Percentiles rank a stretch among this genome's conserved stretches.
Conservation (phyloP, 2,888 invertebrate genomes). For the Leptopilina drosophilae region DNA sequence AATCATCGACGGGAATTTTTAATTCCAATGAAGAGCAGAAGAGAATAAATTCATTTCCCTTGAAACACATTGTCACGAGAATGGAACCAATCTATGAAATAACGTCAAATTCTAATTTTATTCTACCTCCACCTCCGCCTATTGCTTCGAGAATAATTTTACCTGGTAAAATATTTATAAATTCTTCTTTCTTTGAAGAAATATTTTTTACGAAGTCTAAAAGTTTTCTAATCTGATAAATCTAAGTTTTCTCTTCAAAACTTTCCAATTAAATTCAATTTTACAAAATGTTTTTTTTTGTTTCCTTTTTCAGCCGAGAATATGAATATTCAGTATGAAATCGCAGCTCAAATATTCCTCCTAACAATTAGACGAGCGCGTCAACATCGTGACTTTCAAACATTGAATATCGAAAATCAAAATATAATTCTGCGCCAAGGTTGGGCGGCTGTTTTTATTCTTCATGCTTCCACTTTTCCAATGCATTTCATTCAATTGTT, state of each 20-base stretch:
- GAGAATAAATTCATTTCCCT: neutral
- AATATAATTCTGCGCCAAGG: conserved; percentile 79
- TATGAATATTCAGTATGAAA: conserved; percentile 77
- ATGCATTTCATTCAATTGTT: conserved; percentile 70
- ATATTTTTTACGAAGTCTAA: too few relatives aligned
- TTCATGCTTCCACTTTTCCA: conserved; percentile 81
- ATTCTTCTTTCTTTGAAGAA: too few relatives aligned
- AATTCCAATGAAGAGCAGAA: neutral
- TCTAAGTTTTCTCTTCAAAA: neutral
- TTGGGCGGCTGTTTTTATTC: conserved; percentile 81
- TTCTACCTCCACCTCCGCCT: conserved; percentile 50
- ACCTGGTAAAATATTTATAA: conserved; percentile 54
- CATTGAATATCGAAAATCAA: conserved; percentile 78
- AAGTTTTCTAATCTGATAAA: too few relatives aligned
- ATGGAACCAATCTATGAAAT: conserved; percentile 9
- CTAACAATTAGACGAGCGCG: conserved; percentile 80
- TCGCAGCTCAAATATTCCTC: conserved; percentile 81
- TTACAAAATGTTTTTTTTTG: conserved; percentile 8
- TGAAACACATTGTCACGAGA: neutral
- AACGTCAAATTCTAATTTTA: conserved; percentile 34
- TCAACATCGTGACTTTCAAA: conserved; percentile 79
- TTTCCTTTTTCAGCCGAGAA: neutral
- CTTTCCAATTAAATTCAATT: neutral
- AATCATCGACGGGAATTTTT: neutral
- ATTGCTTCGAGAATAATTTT: conserved; percentile 55